Base-by-base conservation (phyloP, 2,797 vertebrate species). In the Anguilla pacifica region DNA sequence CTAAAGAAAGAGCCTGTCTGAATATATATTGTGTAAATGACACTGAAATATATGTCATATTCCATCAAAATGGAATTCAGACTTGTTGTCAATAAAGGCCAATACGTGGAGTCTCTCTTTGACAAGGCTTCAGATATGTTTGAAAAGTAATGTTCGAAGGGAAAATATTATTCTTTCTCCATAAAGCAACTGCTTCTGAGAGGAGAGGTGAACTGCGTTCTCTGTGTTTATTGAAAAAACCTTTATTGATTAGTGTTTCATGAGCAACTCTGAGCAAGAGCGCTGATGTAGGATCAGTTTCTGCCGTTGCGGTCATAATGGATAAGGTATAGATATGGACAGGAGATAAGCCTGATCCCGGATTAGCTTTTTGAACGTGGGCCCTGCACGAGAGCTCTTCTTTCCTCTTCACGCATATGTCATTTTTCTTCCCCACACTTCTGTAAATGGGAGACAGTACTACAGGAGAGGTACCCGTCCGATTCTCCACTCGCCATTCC, bases 391-490 rank as follows among this genome's bases (percentile, higher is more conserved):
- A 43, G 31, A 77, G 31, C 11, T 43, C n/a, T n/a, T n/a, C n/a
- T 77, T 72, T 77, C 94, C 95, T 95, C 95, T 95, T 95, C 94
- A 95, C 95, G 17, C 93, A 87, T 96, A 94, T 96, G 25, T 94
- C 95, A 96, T 96, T 96, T 94, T 96, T 96, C 94, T 94, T 46
- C 94, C 94, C 94, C 94, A 94, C 95, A 93, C 92, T 95, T 53
- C 96, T 95, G 95, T 95, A 46, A 97, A 94, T 95, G 93, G 94
- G 95, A 92, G 96, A 94, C 35, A 43, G 74, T 79, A 43, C 15
- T 95, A 96, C 95, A 96, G 96, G 95, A 96, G 96, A 98, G 98
- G 97, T 98, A 25, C 90, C 94, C 95, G 94, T 95, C 91, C 87
- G 86, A 89, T 86, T 90, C 91, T 93, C 81, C 95, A 96, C 95